phyloP scores from a whole-genome alignment of 2,797 vertebrate genomes.

The Cynodonichthys magdalenae region DNA sequence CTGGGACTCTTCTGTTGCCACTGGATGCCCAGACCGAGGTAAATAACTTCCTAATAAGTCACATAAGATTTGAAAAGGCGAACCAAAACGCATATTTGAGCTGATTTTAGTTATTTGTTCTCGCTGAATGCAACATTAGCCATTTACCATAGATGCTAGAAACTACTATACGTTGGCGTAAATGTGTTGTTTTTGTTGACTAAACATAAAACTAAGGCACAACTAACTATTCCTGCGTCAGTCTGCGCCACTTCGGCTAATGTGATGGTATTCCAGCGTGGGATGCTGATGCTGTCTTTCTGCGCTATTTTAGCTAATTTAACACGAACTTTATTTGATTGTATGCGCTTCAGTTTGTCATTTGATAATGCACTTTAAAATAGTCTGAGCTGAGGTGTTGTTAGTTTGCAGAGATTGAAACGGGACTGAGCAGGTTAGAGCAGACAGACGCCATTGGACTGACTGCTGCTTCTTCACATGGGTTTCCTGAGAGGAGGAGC shows the following conservation, averaged over 20 bases:
- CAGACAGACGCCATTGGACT: constrained; percentile 42
- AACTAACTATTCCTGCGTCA: background rate
- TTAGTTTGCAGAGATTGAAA: constrained; percentile 4
- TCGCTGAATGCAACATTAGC: background rate
- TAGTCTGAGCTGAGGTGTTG: too few relatives aligned
- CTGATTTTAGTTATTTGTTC: background rate
- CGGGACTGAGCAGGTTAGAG: constrained; percentile 32
- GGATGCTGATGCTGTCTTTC: constrained; percentile 31
- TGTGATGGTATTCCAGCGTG: constrained; percentile 38
- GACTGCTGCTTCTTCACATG: constrained; percentile 10
- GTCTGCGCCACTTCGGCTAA: background rate
- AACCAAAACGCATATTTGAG: too few relatives aligned
- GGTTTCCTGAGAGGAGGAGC: constrained; percentile 67
- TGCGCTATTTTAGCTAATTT: background rate
- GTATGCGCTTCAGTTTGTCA: too few relatives aligned
- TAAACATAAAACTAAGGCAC: background rate
- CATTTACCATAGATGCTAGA: background rate
- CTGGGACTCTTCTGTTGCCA: constrained; percentile 1
- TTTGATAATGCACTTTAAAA: too few relatives aligned
- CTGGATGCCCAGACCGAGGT: constrained; percentile 59
- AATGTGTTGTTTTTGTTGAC: background rate
- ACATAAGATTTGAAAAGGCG: background rate
- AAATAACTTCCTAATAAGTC: constrained; percentile 10
- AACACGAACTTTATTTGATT: background rate
- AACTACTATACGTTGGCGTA: background rate